A percentile compares a stretch with the other conserved stretches of the same genome.
Evolutionary conservation across 2,888 invertebrate genomes (phyloP).

Genomic region (Cistogaster globosa): DNA sequence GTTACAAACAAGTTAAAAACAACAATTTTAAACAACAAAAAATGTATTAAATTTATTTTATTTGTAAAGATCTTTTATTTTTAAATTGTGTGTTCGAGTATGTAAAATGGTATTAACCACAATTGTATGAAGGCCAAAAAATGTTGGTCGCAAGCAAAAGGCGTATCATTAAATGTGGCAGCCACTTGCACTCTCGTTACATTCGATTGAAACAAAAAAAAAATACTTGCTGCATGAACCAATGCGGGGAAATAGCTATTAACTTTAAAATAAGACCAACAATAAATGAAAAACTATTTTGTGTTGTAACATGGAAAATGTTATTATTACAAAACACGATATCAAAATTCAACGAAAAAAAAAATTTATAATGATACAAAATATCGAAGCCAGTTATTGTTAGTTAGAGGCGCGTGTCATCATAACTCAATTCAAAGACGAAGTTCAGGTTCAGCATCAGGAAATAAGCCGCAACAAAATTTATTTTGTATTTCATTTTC

Average conservation of each 20-base stretch:
- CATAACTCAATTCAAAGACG: constrained; percentile 65
- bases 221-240: constrained; percentile 35
- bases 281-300: constrained; percentile 41
- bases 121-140: constrained; percentile 62
- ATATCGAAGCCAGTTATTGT: constrained; percentile 44
- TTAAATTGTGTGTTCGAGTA: neutral
- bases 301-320: constrained; percentile 66
- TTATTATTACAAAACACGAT: constrained; percentile 58
- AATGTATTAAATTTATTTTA: neutral
- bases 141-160: constrained; percentile 64
- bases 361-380: constrained; percentile 12
- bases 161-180: constrained; percentile 64
- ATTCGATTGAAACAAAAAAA: constrained; percentile 13
- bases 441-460: constrained; percentile 82
- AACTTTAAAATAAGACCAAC: constrained; percentile 19
- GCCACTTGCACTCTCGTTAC: constrained; percentile 54
- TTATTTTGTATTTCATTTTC: constrained; percentile 18
- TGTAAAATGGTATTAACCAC: constrained; percentile 20
- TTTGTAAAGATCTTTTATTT: neutral
- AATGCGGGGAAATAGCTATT: constrained; percentile 9
- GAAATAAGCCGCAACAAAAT: constrained; percentile 74
- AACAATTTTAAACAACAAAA: neutral
- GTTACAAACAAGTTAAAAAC: constrained; percentile 33
- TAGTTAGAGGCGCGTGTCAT: constrained; percentile 67
- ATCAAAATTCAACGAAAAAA: constrained; percentile 11